Evolutionary conservation across 2,113 vertebrate species (phyloP).

Genomic region (Syngnathus floridae): DNA sequence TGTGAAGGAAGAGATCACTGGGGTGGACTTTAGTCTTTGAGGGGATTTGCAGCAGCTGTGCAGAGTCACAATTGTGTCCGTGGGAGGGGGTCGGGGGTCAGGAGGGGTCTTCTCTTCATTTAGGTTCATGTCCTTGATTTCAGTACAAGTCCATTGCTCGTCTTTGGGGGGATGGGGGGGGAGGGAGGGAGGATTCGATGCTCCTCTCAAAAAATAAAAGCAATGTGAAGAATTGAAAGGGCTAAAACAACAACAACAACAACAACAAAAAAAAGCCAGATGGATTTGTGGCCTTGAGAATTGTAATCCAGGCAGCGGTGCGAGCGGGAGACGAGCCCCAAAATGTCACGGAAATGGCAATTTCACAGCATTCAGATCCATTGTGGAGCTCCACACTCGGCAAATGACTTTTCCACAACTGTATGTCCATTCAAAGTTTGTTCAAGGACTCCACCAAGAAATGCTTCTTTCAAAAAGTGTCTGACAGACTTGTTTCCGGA

Average conservation of each 20-base stretch:
- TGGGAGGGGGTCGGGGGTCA: neutral
- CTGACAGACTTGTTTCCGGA: neutral
- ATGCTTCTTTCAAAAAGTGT: neutral
- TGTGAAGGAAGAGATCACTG: slow-evolving; percentile 76
- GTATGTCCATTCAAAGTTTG: slow-evolving; percentile 21
- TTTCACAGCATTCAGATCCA: slow-evolving; percentile 4
- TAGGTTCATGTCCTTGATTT: neutral
- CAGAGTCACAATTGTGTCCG: slow-evolving; percentile 48
- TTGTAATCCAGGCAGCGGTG: slow-evolving; percentile 22
- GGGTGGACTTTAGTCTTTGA: slow-evolving; percentile 52
- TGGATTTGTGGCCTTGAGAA: neutral
- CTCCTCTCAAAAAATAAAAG: slow-evolving; percentile 1
- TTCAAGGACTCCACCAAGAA: neutral
- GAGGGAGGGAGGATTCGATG: slow-evolving; percentile 1
- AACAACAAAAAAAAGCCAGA: slow-evolving; percentile 20
- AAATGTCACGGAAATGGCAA: slow-evolving; percentile 1
- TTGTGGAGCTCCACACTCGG: slow-evolving; percentile 14
- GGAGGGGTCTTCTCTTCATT: neutral
- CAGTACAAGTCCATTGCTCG: neutral
- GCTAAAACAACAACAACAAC: neutral
- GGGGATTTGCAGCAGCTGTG: slow-evolving; percentile 41
- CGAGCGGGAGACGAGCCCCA: neutral
- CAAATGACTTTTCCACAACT: slow-evolving; percentile 1
- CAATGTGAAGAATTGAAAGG: slow-evolving; percentile 1
- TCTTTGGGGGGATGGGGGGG: slow-evolving; percentile 6